A percentile compares a stretch with the other conserved stretches of the same genome.
phyloP scores from a whole-genome alignment of 1,140 invertebrate genomes.

The Thalassaphorura encarpata region DNA sequence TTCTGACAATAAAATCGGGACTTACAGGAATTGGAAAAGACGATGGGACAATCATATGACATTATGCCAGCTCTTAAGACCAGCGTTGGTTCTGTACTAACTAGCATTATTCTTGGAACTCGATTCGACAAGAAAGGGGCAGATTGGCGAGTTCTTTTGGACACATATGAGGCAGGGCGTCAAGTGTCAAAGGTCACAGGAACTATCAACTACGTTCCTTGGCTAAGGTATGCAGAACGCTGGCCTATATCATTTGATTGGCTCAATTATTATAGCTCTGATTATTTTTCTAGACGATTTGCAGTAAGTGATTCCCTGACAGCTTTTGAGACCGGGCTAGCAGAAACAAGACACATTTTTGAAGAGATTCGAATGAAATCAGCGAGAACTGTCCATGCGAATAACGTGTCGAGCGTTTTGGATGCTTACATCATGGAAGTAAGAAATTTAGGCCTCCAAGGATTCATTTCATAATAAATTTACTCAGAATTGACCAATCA shows the following conservation, averaged over 20 bases:
- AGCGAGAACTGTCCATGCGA: constrained; percentile 33
- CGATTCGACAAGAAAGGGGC: constrained; percentile 54
- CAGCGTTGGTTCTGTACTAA: constrained; percentile 63
- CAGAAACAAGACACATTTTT: constrained; percentile 60
- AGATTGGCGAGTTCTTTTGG: constrained; percentile 60
- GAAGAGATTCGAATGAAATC: constrained; percentile 52
- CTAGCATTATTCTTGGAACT: constrained; percentile 62
- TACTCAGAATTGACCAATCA: too few species aligned
- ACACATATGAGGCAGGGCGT: constrained; percentile 64
- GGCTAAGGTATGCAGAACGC: constrained; percentile 50
- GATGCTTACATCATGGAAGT: constrained; percentile 55
- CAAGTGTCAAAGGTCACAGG: constrained; percentile 68
- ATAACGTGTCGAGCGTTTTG: constrained; percentile 48
- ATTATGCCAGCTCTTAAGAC: constrained; percentile 48
- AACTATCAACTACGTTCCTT: constrained; percentile 69
- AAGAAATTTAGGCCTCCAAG: too few species aligned
- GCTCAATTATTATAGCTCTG: too few species aligned
- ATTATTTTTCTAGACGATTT: too few species aligned
- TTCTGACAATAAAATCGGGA: too few species aligned
- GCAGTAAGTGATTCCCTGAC: too few species aligned
- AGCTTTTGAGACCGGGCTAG: background rate
- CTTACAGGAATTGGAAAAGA: constrained; percentile 23
- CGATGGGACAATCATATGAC: constrained; percentile 37
- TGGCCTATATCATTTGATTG: too few species aligned
- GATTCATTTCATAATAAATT: too few species aligned